These are phyloP conservation scores for Leucozona laternaria DNA, from an alignment of 2,888 invertebrate species.

Conservation along the genomic window DNA sequence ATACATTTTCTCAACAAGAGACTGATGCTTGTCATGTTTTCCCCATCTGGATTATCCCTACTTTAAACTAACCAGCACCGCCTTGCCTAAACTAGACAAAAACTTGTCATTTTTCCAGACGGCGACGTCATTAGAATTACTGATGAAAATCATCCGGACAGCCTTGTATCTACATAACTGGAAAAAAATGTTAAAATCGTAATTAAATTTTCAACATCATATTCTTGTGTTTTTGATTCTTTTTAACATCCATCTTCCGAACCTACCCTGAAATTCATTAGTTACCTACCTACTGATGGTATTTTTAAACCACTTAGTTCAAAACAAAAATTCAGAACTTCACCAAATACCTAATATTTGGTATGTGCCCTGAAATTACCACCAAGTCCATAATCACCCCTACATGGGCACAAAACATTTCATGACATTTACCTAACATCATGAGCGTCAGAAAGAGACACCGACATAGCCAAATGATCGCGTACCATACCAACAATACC, in stretches of 20 bases:
- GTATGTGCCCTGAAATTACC: slow-evolving; percentile 55
- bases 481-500: slow-evolving; percentile 14
- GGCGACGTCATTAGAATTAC: too few relatives aligned
- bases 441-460: slow-evolving; percentile 62
- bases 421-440: slow-evolving; percentile 47
- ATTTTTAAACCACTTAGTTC: not conserved
- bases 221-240: not conserved
- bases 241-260: not conserved
- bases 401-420: slow-evolving; percentile 60
- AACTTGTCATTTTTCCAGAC: too few relatives aligned
- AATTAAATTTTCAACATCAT: not conserved
- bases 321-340: slow-evolving; percentile 18
- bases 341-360: slow-evolving; percentile 20
- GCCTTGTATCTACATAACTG: too few relatives aligned
- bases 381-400: slow-evolving; percentile 58
- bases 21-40: too few relatives aligned
- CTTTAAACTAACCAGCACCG: too few relatives aligned
- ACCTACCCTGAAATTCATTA: not conserved
- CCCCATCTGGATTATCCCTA: too few relatives aligned
- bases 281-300: not conserved
- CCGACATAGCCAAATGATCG: slow-evolving; percentile 61
- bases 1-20: too few relatives aligned
- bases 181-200: not conserved
- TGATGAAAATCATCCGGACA: too few relatives aligned
- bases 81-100: too few relatives aligned